Conservation (phyloP, 35 echinoderm and acorn worm genomes). For the Ophiothrix spiculata region DNA sequence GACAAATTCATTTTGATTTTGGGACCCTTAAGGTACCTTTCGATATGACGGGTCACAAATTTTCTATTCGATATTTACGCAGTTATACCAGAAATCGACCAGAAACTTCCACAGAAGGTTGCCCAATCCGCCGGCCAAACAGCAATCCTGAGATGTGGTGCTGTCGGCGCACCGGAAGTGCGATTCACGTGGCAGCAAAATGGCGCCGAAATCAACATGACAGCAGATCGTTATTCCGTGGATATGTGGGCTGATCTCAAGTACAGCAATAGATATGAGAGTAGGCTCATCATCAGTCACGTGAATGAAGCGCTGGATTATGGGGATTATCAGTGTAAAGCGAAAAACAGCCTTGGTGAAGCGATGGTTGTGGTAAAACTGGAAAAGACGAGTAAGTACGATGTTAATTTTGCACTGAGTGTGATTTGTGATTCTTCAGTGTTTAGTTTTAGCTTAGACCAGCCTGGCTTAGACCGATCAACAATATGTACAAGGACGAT, state of each 20-base stretch:
- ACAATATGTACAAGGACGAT: too few relatives aligned
- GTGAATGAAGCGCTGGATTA: conserved; percentile 72
- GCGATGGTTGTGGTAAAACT: conserved; percentile 55
- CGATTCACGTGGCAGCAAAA: conserved; percentile 70
- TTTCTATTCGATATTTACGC: neutral
- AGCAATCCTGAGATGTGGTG: conserved; percentile 61
- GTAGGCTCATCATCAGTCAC: conserved; percentile 74
- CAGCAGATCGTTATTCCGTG: conserved; percentile 64
- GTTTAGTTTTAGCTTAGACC: neutral
- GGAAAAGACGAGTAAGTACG: conserved; percentile 80
- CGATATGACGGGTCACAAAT: too few relatives aligned
- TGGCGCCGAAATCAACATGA: conserved; percentile 45
- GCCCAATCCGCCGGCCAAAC: conserved; percentile 78
- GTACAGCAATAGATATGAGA: conserved; percentile 80
- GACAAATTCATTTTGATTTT: too few relatives aligned
- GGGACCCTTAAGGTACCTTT: too few relatives aligned
- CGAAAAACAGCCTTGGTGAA: conserved; percentile 75
- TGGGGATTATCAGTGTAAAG: conserved; percentile 75
- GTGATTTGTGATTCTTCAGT: too few relatives aligned
- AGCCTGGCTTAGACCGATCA: too few relatives aligned
- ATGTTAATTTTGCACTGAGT: too few relatives aligned
- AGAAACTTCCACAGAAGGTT: conserved; percentile 65
- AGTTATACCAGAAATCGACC: conserved; percentile 87
- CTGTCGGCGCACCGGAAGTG: conserved; percentile 74
- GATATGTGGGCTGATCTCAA: conserved; percentile 57